Percentiles rank a stretch among this genome's conserved stretches.
These are phyloP conservation scores for Pecten maximus DNA, from an alignment of 2,888 invertebrate genomes.

Conservation along the genomic window DNA sequence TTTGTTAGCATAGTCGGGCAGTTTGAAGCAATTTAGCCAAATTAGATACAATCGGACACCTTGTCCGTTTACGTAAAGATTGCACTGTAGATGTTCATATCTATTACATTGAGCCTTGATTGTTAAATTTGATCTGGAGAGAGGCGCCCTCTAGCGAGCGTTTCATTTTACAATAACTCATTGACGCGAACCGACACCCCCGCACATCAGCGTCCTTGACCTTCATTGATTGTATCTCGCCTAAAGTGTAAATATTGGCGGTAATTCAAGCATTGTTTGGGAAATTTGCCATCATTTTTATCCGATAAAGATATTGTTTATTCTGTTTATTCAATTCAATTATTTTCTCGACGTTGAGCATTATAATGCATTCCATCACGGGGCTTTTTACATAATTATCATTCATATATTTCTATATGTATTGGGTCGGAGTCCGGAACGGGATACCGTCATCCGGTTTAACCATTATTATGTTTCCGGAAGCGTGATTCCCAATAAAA, in stretches of 20 bases:
- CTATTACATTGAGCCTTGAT: not conserved
- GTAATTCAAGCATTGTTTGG: not conserved
- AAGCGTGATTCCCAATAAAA: not conserved
- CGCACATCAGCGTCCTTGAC: not conserved
- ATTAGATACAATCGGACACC: no score
- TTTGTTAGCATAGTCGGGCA: no score
- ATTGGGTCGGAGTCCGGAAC: not conserved
- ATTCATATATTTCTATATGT: not conserved
- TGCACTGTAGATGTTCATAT: not conserved
- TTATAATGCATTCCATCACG: not conserved
- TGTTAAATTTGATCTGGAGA: not conserved
- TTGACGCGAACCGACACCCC: not conserved
- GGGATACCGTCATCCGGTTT: not conserved
- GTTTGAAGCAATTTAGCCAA: no score
- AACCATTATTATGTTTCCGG: constrained; percentile 11
- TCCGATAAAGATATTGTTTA: not conserved
- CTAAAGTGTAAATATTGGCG: not conserved
- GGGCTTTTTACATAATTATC: not conserved
- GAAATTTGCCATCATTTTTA: not conserved
- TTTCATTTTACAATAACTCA: not conserved
- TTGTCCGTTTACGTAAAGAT: no score
- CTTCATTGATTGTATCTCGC: not conserved
- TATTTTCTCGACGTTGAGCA: not conserved
- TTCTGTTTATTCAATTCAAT: not conserved
- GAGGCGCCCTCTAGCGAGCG: not conserved